These are phyloP conservation scores for Deilephila elpenor DNA, from an alignment of 2,888 invertebrate species.

Conservation along the genomic window DNA sequence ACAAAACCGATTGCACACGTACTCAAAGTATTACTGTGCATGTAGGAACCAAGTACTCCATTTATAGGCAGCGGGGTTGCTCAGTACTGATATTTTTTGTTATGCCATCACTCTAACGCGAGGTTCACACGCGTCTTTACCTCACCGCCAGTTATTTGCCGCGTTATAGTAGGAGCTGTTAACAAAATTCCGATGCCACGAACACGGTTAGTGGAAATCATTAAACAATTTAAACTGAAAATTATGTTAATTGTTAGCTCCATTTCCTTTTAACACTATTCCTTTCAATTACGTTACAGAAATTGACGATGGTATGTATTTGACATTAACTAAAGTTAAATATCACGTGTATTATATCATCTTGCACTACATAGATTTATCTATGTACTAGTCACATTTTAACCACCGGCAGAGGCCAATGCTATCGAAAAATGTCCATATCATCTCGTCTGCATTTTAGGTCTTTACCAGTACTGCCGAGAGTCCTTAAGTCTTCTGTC, in stretches of 20 bases:
- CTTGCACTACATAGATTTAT: too few relatives aligned
- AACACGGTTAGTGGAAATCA: constrained; percentile 57
- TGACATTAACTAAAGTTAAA: not conserved
- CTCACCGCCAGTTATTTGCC: constrained; percentile 64
- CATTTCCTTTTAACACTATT: constrained; percentile 53
- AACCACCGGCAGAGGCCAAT: too few relatives aligned
- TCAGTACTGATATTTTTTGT: constrained; percentile 75
- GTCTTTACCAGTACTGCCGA: too few relatives aligned
- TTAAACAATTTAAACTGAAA: constrained; percentile 68
- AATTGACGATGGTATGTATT: too few relatives aligned
- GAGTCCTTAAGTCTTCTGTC: too few relatives aligned
- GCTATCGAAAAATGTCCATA: too few relatives aligned
- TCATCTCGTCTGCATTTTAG: too few relatives aligned
- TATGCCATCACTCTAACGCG: constrained; percentile 74
- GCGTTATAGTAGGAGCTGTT: constrained; percentile 56
- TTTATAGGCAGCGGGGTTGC: constrained; percentile 77
- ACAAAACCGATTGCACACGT: constrained; percentile 62
- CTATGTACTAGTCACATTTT: too few relatives aligned
- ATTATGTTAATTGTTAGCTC: constrained; percentile 67
- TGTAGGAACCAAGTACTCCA: constrained; percentile 74
- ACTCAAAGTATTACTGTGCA: constrained; percentile 68
- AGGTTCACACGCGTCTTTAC: constrained; percentile 69
- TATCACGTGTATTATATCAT: not conserved
- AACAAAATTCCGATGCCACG: constrained; percentile 60
- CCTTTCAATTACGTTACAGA: constrained; percentile 52